phyloP scores from a whole-genome alignment of 2,888 invertebrate genomes.

The Pelosia muscerda region DNA sequence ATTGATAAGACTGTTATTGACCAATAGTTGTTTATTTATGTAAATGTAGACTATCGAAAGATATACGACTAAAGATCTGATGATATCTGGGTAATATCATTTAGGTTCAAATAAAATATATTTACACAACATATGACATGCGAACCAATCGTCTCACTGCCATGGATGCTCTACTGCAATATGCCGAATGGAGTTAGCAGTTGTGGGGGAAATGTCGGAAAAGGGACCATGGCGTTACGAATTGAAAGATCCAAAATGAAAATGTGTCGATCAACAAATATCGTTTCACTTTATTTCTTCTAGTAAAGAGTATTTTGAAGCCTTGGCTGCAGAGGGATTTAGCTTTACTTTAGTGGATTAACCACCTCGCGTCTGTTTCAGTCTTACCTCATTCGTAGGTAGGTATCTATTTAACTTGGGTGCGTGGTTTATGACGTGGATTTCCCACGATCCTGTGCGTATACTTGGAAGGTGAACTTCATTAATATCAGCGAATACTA shows the following conservation, averaged over 20 bases:
- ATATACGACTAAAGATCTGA: conserved; percentile 29
- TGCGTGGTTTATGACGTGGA: neutral
- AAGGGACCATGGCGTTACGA: no score
- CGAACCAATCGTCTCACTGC: no score
- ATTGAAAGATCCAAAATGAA: no score
- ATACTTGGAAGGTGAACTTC: neutral
- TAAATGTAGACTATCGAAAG: conserved; percentile 21
- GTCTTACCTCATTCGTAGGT: neutral
- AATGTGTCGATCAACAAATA: no score
- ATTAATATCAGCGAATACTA: neutral
- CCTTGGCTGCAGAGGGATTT: neutral
- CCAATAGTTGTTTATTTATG: conserved; percentile 36
- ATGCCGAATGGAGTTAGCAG: no score
- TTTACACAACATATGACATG: neutral
- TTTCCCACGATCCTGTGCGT: neutral
- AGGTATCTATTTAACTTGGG: neutral
- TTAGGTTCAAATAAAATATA: conserved; percentile 8
- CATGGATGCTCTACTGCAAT: no score
- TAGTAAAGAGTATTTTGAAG: neutral
- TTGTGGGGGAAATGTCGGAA: no score
- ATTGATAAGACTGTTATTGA: conserved; percentile 38
- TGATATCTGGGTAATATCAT: conserved; percentile 43
- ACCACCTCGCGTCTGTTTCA: no score
- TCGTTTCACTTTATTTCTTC: neutral
- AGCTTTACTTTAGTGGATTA: no score